Base-by-base conservation (phyloP, 2,113 vertebrate species). In the Myiagra hebetior region DNA sequence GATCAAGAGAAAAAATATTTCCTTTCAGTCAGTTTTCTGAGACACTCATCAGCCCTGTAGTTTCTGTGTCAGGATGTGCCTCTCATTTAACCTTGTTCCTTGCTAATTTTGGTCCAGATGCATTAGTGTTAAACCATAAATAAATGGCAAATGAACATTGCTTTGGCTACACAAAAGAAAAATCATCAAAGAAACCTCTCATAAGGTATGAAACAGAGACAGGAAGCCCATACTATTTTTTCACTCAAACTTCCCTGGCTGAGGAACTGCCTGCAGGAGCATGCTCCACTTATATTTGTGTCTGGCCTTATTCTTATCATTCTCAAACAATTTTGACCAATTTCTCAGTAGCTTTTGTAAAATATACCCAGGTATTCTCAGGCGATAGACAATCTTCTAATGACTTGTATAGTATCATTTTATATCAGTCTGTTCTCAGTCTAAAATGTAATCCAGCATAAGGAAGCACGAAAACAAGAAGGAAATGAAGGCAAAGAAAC, bases 11-110 rank as follows among this genome's bases (percentile, higher is more conserved):
- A 97, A 85, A 91, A 35, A 59, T 33, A 74, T 55, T 92, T 83
- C 53, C 52, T 97, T 95, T 80, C 80, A 92, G 56, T 88, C 67
- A 89, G 85, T 17, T 95, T 97, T 95, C 83, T 72, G 55, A 93
- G 64, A 60, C 53, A 91, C 78, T 91, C 49, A 91, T 94, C 96
- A 96, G 33, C 23, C 79, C 59, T 11, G 7, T 55, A 83, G 74
- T 95, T 97, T 91, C 85, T 64, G 87, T 82, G 52, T 82, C 53
- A 39, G 84, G 44, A 67, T 67, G 65, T 87, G 70, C 46, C 87
- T 96, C 80, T 96, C 93, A 96, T 91, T 96, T 98, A 97, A 97
- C 92, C 89, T 97, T 97, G 93, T 91, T 95, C 86, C 87, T 96
- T 42, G 15, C 96, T 97, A 96, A 74, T 97, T 97, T 97, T 97